Conservation (phyloP, 2,888 invertebrate genomes). For the Tinea trinotella region DNA sequence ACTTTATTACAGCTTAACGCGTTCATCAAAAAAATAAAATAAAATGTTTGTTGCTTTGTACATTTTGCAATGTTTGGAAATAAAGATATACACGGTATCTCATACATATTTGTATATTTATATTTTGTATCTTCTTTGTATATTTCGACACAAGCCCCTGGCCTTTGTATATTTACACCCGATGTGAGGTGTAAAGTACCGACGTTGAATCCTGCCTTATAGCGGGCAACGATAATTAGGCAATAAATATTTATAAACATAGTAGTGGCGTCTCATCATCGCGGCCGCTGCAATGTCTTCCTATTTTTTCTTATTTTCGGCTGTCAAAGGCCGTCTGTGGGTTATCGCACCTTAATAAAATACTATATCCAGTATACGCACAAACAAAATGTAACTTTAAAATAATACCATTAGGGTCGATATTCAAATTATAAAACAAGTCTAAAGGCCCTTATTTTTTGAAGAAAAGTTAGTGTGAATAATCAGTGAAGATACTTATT, state of each 20-base stretch:
- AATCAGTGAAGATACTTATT: slow-evolving; percentile 44
- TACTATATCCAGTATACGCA: background rate
- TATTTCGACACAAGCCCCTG: slow-evolving; percentile 31
- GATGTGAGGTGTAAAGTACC: slow-evolving; percentile 44
- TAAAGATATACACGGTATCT: slow-evolving; percentile 2
- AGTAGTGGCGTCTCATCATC: slow-evolving; percentile 42
- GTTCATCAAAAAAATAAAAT: slow-evolving; percentile 26
- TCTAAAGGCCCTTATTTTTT: background rate
- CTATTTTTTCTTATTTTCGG: slow-evolving; percentile 31
- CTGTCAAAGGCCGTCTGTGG: slow-evolving; percentile 38
- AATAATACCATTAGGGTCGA: slow-evolving; percentile 25
- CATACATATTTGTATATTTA: slow-evolving; percentile 16
- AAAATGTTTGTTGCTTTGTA: slow-evolving; percentile 11
- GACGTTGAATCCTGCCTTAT: slow-evolving; percentile 28
- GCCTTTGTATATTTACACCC: no score
- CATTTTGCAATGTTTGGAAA: slow-evolving; percentile 19
- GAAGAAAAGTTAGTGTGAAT: slow-evolving; percentile 35
- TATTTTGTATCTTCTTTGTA: slow-evolving; percentile 19
- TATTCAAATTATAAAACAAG: background rate
- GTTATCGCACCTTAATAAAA: background rate
- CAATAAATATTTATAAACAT: slow-evolving; percentile 67
- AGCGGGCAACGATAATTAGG: slow-evolving; percentile 43
- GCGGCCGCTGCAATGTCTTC: slow-evolving; percentile 34
- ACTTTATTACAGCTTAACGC: slow-evolving; percentile 43
- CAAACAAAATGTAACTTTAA: slow-evolving; percentile 22